Percentiles rank a stretch among this genome's conserved stretches.
Conservation (phyloP, 2,888 invertebrate genomes). For the Noctua pronuba region DNA sequence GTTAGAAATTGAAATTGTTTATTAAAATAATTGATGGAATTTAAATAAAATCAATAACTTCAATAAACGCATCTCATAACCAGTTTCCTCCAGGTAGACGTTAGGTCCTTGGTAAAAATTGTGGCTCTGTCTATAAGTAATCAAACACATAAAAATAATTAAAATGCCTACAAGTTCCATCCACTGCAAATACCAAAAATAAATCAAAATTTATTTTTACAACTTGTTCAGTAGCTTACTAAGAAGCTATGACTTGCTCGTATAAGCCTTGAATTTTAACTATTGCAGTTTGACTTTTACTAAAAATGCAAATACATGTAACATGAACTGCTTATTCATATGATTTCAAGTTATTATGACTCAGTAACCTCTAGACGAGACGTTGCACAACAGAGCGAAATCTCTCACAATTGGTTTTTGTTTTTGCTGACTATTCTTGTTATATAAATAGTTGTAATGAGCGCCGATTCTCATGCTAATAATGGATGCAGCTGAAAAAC, state of each 20-base stretch:
- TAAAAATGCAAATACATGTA: background rate
- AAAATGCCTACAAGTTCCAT: background rate
- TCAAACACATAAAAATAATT: background rate
- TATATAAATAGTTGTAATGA: constrained; percentile 22
- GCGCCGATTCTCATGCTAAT: constrained; percentile 34
- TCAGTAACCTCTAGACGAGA: constrained; percentile 26
- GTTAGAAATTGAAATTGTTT: too few relatives aligned
- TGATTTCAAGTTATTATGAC: background rate
- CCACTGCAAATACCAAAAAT: background rate
- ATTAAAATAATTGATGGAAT: too few relatives aligned
- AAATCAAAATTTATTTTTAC: too few relatives aligned
- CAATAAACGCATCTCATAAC: background rate
- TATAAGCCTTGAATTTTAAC: constrained; percentile 1
- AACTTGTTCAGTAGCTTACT: background rate
- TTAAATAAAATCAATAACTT: too few relatives aligned
- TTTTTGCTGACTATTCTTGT: constrained; percentile 20
- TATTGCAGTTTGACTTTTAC: background rate
- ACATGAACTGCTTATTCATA: background rate
- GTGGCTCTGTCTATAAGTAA: background rate
- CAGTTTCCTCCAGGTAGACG: background rate
- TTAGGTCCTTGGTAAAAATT: background rate
- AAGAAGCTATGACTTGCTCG: background rate
- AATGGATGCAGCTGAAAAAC: constrained; percentile 6
- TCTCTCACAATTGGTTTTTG: constrained; percentile 28
- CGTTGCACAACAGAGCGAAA: constrained; percentile 1